Base-by-base conservation (phyloP, 1,140 invertebrate genomes). In the Drosophila santomea region DNA sequence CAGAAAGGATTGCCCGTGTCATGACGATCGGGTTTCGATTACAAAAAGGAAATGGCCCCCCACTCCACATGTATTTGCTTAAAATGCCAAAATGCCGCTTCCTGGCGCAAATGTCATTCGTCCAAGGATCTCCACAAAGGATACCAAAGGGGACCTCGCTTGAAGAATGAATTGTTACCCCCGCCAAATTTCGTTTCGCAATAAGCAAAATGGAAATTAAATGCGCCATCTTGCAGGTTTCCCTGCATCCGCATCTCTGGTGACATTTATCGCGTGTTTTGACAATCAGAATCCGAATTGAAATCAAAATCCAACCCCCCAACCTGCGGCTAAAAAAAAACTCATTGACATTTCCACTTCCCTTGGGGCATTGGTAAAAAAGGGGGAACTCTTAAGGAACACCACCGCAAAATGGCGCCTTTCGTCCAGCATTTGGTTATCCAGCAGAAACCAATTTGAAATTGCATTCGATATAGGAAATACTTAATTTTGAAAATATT, bases 101-200 rank as follows among this genome's bases (percentile, higher is more conserved):
- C 83, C 83, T 88, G 82, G 74, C 78, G 78, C 74, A 78, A 86
- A 86, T 86, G 78, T 86, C 82, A 86, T 81, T 85, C 74, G 73
- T 69, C 28, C 47, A 36, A 10, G 55, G 35, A 45, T 32, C 45
- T 25, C 14, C 50, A 78, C 59, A 77, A 50, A 52, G 28, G 62
- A 72, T 25, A 36, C 41, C 41, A 15, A 12, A 12, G 12, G 47
- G 38, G 36, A 36, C 11, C 35, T 11, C 11, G 47, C 20, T 14
- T 47, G 6, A 23, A 28, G 48, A 28, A 51, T 51, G 15, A 17
- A 17, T 51, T 51, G n/a, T 17, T 45, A 15, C 35, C 17, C 50
- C 20, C 25, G 35, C 39, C 43, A 12, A 20, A 45, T 11, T 45
- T 45, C 77, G 79, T 88, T 86, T 73, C 61, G 63, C 78, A 86